These are phyloP conservation scores for Argynnis bischoffii DNA, from an alignment of 2,888 invertebrate species.

Conservation along the genomic window DNA sequence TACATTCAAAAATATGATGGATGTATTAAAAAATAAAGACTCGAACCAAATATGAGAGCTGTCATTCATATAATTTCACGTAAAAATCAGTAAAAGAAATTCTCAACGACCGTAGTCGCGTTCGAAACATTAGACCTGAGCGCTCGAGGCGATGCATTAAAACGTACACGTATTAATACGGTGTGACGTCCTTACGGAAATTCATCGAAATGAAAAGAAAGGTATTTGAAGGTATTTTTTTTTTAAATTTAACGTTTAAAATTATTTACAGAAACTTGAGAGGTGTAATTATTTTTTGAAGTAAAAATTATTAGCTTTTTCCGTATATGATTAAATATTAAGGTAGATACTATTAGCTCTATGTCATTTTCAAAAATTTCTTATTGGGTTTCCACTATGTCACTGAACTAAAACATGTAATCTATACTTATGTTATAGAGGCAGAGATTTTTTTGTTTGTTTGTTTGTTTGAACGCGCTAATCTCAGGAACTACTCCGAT, in stretches of 20 bases:
- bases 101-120: slow-evolving; percentile 3
- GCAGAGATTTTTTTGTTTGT: too few relatives aligned
- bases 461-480: too few relatives aligned
- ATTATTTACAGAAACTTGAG: background rate
- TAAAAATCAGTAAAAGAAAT: slow-evolving; percentile 2
- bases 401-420: too few relatives aligned
- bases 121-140: slow-evolving; percentile 14
- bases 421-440: too few relatives aligned
- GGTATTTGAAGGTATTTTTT: slow-evolving; percentile 16
- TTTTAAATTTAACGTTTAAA: background rate
- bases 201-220: slow-evolving; percentile 18
- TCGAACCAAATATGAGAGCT: slow-evolving; percentile 7
- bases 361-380: too few relatives aligned
- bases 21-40: background rate
- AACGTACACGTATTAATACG: slow-evolving; percentile 15
- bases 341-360: too few relatives aligned
- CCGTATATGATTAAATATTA: too few relatives aligned
- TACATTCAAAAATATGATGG: background rate
- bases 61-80: slow-evolving; percentile 12
- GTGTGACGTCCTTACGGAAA: slow-evolving; percentile 22
- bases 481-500: too few relatives aligned
- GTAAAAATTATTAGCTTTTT: too few relatives aligned
- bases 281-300: background rate
- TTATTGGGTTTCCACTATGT: too few relatives aligned
- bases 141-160: slow-evolving; percentile 15